Evolutionary conservation across 92 coral and sea anemone genomes (phyloP), one percentile per base, ranked within the genome.

Genomic region (Muricea muricata): DNA sequence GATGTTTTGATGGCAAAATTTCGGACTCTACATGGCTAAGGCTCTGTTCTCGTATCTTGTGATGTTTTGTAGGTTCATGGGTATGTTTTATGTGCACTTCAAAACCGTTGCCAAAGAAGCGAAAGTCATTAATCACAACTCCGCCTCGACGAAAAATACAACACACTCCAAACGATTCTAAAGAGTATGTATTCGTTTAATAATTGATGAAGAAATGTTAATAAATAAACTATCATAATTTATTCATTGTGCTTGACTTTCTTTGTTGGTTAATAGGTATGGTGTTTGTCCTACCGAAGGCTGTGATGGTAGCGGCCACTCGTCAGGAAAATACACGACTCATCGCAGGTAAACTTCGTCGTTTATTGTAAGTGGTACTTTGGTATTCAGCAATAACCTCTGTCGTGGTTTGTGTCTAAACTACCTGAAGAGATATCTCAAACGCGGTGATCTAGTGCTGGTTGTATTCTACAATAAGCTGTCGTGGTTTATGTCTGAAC

Each of bases 61-160:
- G 10, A 14, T n/a, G 40, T 57, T 66, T 74, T 6, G 1, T n/a
- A 95, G 98, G 98, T 32, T 91, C 94, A 50, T 95, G 98, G 98
- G 89, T 95, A n/a, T 95, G 98, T 24, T 91, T 92, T 80, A 86
- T 91, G 74, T 95, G 98, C 52, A 95, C 92, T 57, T 89, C 94
- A 18, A 95, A 95, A 87, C 93, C 98, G 13, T 97, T 97, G 25
- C 97, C 97, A 3, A 91, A 97, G 57, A 90, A 90, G 79, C 91
- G 90, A 74, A 95, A 91, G 83, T 94, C 95, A 2, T 89, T 95
- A 24, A 90, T 95, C 26, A 94, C 97, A 45, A 95, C 97, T 7
- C 98, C 98, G 33, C 98, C 98, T 9, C 92, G 98, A 75, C 83
- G 98, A 57, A 95, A 95, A 85, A 95, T 95, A 63, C 97, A 93